Evolutionary conservation across 2,797 vertebrate genomes (phyloP).

Genomic region (Decapterus maruadsi): DNA sequence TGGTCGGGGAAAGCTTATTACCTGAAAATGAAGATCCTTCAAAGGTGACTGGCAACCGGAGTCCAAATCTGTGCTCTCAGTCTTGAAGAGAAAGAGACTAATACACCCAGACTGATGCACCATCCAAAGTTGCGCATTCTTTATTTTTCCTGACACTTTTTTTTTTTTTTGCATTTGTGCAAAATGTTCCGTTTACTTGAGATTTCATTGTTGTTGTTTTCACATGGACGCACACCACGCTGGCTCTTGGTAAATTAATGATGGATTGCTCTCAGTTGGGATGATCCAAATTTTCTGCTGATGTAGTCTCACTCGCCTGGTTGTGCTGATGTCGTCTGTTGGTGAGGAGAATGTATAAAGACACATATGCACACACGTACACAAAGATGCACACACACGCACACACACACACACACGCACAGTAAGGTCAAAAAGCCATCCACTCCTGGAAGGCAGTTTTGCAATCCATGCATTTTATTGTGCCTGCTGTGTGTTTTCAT

Average conservation of each 20-base stretch:
- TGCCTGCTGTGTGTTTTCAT: slow-evolving; percentile 55
- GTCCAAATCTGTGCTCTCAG: not conserved
- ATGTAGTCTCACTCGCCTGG: slow-evolving; percentile 48
- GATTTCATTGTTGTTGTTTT: slow-evolving; percentile 2
- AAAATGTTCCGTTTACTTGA: not conserved
- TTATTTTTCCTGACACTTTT: not conserved
- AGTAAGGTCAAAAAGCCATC: slow-evolving; percentile 50
- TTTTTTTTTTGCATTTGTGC: not conserved
- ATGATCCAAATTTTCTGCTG: slow-evolving; percentile 59
- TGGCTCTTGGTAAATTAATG: slow-evolving; percentile 31
- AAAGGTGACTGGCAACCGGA: not conserved
- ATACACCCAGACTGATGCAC: not conserved
- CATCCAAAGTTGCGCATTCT: not conserved
- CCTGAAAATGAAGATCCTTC: not conserved
- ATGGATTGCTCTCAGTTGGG: slow-evolving; percentile 42
- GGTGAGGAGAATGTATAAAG: slow-evolving; percentile 28
- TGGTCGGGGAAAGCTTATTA: not conserved
- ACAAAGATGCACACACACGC: slow-evolving; percentile 19
- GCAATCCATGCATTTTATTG: slow-evolving; percentile 58
- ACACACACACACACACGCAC: slow-evolving; percentile 1
- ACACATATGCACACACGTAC: slow-evolving; percentile 6
- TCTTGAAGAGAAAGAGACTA: not conserved
- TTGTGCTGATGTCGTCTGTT: slow-evolving; percentile 61
- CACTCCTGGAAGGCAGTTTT: slow-evolving; percentile 37
- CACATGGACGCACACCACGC: not conserved